Evolutionary conservation across 2,113 vertebrate species (phyloP).

Genomic region (Ameiurus melas): DNA sequence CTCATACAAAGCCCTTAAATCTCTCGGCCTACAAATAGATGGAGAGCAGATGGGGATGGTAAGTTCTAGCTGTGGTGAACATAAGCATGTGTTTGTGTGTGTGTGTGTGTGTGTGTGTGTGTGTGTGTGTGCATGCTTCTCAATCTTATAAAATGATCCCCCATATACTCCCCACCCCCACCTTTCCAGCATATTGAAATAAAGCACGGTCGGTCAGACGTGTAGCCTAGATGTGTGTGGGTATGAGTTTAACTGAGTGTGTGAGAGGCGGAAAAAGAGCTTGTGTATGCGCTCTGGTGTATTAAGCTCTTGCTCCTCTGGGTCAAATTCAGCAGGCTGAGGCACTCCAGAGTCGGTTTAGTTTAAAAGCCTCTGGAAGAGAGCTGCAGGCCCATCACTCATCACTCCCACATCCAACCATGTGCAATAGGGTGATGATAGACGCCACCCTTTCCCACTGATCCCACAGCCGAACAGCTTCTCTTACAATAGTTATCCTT

Average conservation of each 20-base stretch:
- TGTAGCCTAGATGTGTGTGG: conserved; percentile 40
- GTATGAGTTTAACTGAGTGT: conserved; percentile 34
- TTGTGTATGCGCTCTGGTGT: conserved; percentile 43
- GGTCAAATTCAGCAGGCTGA: conserved; percentile 47
- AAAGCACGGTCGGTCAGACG: conserved; percentile 29
- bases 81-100: conserved; percentile 25
- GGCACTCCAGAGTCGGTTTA: conserved; percentile 42
- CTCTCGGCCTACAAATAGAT: conserved; percentile 45
- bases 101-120: conserved; percentile 1
- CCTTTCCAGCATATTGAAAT: conserved; percentile 7
- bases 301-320: conserved; percentile 48
- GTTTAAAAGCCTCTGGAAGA: conserved; percentile 47
- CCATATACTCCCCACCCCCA: not conserved
- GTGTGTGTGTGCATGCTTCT: conserved; percentile 3
- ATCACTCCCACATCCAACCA: conserved; percentile 43
- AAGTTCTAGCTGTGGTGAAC: conserved; percentile 47
- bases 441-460: conserved; percentile 40
- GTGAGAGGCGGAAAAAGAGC: conserved; percentile 33
- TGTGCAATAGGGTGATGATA: conserved; percentile 46
- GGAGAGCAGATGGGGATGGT: conserved; percentile 48
- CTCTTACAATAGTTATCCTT: conserved; percentile 3
- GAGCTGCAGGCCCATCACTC: conserved; percentile 45
- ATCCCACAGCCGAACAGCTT: conserved; percentile 32
- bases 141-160: conserved; percentile 31
- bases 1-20: conserved; percentile 39